Evolutionary conservation across 2,797 vertebrate genomes (phyloP).

Genomic region (Danio kyathit): DNA sequence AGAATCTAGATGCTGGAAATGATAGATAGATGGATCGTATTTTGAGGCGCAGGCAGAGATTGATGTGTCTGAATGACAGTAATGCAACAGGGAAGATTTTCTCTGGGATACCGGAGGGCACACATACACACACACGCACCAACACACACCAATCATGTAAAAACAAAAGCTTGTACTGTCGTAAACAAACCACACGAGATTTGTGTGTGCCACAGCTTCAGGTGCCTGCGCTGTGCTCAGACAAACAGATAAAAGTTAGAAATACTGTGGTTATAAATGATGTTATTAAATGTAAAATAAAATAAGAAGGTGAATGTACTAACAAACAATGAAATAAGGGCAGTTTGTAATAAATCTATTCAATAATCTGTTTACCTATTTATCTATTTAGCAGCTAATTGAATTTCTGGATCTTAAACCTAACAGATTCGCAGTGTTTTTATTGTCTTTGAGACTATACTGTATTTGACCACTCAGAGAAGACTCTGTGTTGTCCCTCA

Average conservation of each 20-base stretch:
- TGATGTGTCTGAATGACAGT: conserved; percentile 38
- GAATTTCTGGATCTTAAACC: no score
- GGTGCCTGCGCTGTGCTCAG: background rate
- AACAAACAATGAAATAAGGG: no score
- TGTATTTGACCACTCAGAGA: no score
- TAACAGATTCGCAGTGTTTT: no score
- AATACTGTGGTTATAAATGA: background rate
- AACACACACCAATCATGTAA: conserved; percentile 1
- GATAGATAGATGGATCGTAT: conserved; percentile 8
- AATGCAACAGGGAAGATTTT: conserved; percentile 30
- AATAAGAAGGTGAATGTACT: no score
- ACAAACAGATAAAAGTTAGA: background rate
- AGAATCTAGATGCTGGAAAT: conserved; percentile 1
- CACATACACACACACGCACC: no score
- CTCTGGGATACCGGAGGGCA: conserved; percentile 3
- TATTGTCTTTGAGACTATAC: no score
- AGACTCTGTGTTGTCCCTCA: no score
- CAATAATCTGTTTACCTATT: no score
- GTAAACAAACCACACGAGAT: background rate
- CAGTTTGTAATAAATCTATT: no score
- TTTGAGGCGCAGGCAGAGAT: conserved; percentile 7
- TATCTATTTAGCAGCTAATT: no score
- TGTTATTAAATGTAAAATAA: background rate
- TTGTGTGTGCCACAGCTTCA: background rate
- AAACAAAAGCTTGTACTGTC: conserved; percentile 30